phyloP scores from a whole-genome alignment of 2,888 invertebrate genomes.

The Andrena camellia region DNA sequence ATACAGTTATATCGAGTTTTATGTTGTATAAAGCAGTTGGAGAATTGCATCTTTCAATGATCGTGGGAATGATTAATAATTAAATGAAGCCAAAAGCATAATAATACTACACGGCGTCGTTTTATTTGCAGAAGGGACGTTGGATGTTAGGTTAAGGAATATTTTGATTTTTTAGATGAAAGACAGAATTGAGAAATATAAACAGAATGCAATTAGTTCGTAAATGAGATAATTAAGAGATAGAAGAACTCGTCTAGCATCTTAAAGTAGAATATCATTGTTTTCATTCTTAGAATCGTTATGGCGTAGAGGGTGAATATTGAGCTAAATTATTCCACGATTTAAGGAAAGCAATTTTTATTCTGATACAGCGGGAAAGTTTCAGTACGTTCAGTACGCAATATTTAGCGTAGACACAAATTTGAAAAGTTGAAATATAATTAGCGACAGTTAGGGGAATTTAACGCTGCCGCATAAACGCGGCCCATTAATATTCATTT shows the following conservation, averaged over 20 bases:
- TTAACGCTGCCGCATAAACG: constrained; percentile 26
- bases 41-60: not conserved
- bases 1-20: not conserved
- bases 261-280: not conserved
- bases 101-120: not conserved
- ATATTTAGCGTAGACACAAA: constrained; percentile 16
- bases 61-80: not conserved
- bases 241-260: not conserved
- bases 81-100: no score
- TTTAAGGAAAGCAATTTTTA: not conserved
- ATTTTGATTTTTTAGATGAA: not conserved
- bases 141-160: not conserved
- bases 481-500: constrained; percentile 20
- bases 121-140: not conserved
- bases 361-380: not conserved
- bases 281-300: not conserved
- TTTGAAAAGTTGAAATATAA: constrained; percentile 40
- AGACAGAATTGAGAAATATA: not conserved
- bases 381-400: constrained; percentile 2
- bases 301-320: constrained; percentile 7
- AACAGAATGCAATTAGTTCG: not conserved
- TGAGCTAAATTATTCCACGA: not conserved
- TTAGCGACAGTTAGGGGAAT: constrained; percentile 12
- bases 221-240: not conserved
- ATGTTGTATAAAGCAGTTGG: not conserved